Base-by-base conservation (phyloP, 1,140 invertebrate genomes). In the Epicauta chinensis region DNA sequence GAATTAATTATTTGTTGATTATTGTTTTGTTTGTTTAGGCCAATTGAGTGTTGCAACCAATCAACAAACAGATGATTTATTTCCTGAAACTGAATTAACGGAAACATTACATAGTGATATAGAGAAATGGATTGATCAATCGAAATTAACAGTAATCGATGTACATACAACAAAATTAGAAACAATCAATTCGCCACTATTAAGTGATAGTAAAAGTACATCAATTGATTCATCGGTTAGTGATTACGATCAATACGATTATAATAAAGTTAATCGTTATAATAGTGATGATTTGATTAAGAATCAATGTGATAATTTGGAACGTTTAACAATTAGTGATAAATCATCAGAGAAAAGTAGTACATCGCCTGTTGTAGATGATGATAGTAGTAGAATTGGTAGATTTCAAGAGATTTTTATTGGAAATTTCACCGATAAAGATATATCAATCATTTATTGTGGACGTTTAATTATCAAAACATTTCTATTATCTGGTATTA, bases 381-480 rank as follows among this genome's bases (percentile, higher is more conserved):
- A 68, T 38, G 42, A 53, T 10, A 52, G 45, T 15, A 16, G 35
- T 10, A 11, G 29, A 39, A 4, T 16, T 13, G 11, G 16, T 13
- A n/a, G 46, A 35, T 38, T 16, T 31, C 48, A 40, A 42, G 17
- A 49, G 23, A 69, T 78, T 67, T 67, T 79, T 35, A 81, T 91
- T 55, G 88, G 88, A 1, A 71, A 72, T 23, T 77, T 81, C 14
- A 70, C 73, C 7, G 87, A 90, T 62, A 67, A 73, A 6, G 81
- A 84, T 58, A 68, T 84, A 4, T 77, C 86, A 0, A 63, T 94
- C 0, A 75, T 84, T 43, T 91, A 84, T 66, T 89, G 87, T 57
- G 76, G 81, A 16, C 76, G 91, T 54, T 77, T 89, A 39, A 65
- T 95, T 2, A 77, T 78, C 16, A 83, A 83, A 2, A 80, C 82